phyloP scores from a whole-genome alignment of 2,113 vertebrate genomes.

The Poeciliopsis prolifica region DNA sequence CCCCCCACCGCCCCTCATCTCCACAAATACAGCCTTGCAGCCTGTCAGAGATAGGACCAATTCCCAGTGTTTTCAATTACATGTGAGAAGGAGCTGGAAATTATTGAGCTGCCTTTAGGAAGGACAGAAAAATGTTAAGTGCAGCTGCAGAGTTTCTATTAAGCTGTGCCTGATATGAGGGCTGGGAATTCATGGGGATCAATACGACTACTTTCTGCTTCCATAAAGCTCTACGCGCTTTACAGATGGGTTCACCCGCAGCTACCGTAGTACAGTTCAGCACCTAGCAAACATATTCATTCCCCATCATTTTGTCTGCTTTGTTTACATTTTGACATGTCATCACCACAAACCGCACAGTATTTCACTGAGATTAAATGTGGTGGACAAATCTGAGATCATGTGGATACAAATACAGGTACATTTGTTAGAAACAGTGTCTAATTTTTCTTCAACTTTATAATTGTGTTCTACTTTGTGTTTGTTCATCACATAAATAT shows the following conservation, averaged over 20 bases:
- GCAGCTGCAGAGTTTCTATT: slow-evolving; percentile 35
- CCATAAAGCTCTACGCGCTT: slow-evolving; percentile 2
- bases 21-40: slow-evolving; percentile 29
- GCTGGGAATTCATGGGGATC: slow-evolving; percentile 34
- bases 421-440: background rate
- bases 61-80: slow-evolving; percentile 51
- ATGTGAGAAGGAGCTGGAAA: slow-evolving; percentile 15
- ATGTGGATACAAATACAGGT: background rate
- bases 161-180: slow-evolving; percentile 28
- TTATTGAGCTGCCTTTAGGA: slow-evolving; percentile 39
- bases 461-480: background rate
- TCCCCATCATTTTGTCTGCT: background rate
- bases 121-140: slow-evolving; percentile 12
- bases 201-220: slow-evolving; percentile 3
- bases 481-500: background rate
- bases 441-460: background rate
- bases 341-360: background rate
- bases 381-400: background rate
- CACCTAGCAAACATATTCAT: background rate
- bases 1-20: slow-evolving; percentile 24
- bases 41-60: slow-evolving; percentile 18
- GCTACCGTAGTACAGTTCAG: background rate
- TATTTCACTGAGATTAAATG: background rate
- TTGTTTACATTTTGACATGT: background rate
- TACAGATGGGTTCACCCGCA: slow-evolving; percentile 26